Percentiles rank a stretch among this genome's conserved stretches.
Evolutionary conservation across 2,888 invertebrate genomes (phyloP).

Genomic region (Microdon myrmicae): DNA sequence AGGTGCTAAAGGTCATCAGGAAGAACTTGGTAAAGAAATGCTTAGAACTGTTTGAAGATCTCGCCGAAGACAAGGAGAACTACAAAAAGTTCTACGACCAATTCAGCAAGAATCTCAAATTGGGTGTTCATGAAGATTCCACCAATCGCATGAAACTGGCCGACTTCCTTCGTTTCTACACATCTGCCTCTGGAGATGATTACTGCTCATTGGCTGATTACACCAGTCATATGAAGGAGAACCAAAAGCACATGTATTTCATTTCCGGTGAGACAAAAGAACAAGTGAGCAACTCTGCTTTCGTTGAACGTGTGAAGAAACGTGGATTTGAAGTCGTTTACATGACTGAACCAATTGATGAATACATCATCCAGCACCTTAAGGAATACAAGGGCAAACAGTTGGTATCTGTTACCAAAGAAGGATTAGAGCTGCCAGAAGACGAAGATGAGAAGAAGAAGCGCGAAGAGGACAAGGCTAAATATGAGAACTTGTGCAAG

Average conservation of each 20-base stretch:
- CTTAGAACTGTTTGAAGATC: slow-evolving; percentile 94
- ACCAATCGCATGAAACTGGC: slow-evolving; percentile 92
- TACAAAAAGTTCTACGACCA: slow-evolving; percentile 99
- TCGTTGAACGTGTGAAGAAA: slow-evolving; percentile 97
- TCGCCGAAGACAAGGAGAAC: slow-evolving; percentile 95
- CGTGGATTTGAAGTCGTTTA: slow-evolving; percentile 98
- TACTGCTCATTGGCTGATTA: slow-evolving; percentile 94
- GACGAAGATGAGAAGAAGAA: slow-evolving; percentile 98
- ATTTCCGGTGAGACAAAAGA: slow-evolving; percentile 96
- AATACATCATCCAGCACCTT: slow-evolving; percentile 98
- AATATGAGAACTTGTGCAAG: slow-evolving; percentile 73
- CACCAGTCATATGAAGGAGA: slow-evolving; percentile 97
- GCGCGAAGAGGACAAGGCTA: slow-evolving; percentile 84
- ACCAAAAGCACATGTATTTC: slow-evolving; percentile 98
- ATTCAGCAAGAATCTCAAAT: slow-evolving; percentile 95
- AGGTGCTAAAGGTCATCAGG: slow-evolving; percentile 97
- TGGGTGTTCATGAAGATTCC: slow-evolving; percentile 97
- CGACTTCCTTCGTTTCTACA: slow-evolving; percentile 90
- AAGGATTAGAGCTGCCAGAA: slow-evolving; percentile 96
- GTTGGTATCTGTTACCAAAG: slow-evolving; percentile 96
- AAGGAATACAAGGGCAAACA: slow-evolving; percentile 98
- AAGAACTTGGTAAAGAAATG: slow-evolving; percentile 99
- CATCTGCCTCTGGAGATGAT: slow-evolving; percentile 95
- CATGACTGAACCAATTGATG: slow-evolving; percentile 99
- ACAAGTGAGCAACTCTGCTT: slow-evolving; percentile 94